Evolutionary conservation across 2,797 vertebrate genomes (phyloP).

Genomic region (Babyrousa celebensis): DNA sequence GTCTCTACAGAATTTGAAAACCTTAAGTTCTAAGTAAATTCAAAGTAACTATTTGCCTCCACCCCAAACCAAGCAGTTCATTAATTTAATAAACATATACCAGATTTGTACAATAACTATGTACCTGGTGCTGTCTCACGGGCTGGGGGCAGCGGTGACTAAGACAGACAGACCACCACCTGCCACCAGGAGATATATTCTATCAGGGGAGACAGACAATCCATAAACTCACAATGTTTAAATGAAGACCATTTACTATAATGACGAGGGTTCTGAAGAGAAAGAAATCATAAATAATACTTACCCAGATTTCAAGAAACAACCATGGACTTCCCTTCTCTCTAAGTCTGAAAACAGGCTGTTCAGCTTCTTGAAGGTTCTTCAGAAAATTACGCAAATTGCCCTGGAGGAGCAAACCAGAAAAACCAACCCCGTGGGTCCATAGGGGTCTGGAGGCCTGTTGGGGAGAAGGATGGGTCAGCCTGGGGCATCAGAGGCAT

Average conservation of each 20-base stretch:
- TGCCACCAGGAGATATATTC: too few relatives aligned
- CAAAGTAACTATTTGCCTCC: neutral
- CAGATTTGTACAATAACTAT: neutral
- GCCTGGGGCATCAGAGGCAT: neutral
- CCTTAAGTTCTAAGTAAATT: neutral
- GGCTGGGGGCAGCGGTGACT: neutral
- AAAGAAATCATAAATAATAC: neutral
- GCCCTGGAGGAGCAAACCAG: constrained; percentile 60
- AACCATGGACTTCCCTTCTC: neutral
- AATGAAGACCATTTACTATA: neutral
- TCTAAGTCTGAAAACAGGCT: constrained; percentile 51
- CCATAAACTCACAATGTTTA: neutral
- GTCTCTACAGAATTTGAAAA: neutral
- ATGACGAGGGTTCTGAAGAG: neutral
- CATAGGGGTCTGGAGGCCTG: neutral
- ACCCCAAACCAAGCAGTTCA: neutral
- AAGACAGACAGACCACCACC: neutral
- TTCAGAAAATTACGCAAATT: constrained; percentile 71
- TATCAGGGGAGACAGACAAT: neutral
- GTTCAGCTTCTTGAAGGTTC: constrained; percentile 22
- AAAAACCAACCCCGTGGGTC: constrained; percentile 73
- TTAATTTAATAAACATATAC: neutral
- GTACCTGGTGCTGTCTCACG: neutral
- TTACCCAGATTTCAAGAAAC: constrained; percentile 54
- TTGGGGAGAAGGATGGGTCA: neutral